A percentile compares a stretch with the other conserved stretches of the same genome.
Conservation (phyloP, 2,113 vertebrate genomes). For the Rhizomys pruinosus region DNA sequence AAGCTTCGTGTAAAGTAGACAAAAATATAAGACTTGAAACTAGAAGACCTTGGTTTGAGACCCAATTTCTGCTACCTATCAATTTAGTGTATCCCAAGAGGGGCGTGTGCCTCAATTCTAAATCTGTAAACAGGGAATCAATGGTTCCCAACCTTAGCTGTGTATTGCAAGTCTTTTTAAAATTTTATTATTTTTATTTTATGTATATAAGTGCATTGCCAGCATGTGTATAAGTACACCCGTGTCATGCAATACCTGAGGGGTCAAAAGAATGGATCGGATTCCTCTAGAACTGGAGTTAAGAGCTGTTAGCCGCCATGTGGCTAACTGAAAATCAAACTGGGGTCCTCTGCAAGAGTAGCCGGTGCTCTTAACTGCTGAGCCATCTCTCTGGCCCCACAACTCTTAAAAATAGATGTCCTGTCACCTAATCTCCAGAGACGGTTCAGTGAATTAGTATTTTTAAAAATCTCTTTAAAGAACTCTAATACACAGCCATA, state of each 20-base stretch:
- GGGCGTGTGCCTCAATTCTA: neutral
- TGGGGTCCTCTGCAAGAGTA: no score
- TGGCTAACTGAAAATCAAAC: no score
- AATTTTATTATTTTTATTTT: no score
- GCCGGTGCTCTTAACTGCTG: no score
- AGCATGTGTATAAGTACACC: no score
- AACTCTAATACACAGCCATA: neutral
- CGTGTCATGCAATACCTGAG: no score
- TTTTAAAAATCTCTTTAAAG: constrained; percentile 13
- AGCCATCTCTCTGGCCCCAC: no score
- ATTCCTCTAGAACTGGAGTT: no score
- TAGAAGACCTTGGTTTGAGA: neutral
- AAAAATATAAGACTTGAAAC: neutral
- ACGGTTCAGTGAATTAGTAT: neutral
- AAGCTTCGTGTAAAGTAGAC: neutral
- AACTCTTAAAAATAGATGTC: neutral
- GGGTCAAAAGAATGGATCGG: no score
- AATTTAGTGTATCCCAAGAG: neutral
- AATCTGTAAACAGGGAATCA: neutral
- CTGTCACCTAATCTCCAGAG: neutral
- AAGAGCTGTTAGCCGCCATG: no score
- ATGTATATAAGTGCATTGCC: no score
- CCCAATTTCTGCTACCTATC: neutral
- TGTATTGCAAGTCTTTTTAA: neutral
- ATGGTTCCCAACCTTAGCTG: neutral